Base-by-base conservation (phyloP, 1,140 invertebrate genomes). In the Zaprionus kolodkinae region DNA sequence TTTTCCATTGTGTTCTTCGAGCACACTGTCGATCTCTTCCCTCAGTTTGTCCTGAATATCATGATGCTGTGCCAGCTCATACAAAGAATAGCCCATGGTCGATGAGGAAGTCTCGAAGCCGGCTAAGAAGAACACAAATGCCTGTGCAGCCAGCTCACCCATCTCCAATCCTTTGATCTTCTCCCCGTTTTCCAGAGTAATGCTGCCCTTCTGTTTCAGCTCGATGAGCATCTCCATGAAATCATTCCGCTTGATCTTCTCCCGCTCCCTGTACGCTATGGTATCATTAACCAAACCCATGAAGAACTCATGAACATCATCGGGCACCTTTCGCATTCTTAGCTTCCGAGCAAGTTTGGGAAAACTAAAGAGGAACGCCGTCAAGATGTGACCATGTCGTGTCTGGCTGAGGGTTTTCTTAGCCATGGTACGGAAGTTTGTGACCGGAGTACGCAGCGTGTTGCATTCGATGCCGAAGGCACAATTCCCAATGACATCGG, bases 401-500 rank as follows among this genome's bases (percentile, higher is more conserved):
- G 38, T 30, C 3, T 78, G 36, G 2, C 40, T 70, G 0, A 85
- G 17, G 1, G 78, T 59, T 15, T 17, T 17, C 0, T 9, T 35
- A 10, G 78, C 78, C 80, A 84, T 83, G 13, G 35, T 21, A 0
- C 79, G 69, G 27, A 95, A 95, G 76, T 94, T 93, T 0, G 94
- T 93, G 5, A 94, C 90, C 0, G 93, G 90, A 76, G 94, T 92
- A 4, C 62, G 54, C 7, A 91, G 54, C 12, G 94, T 93, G 55
- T 95, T 94, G 69, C 94, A 94, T 12, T 95, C 93, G 3, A 95
- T 93, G 0, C 95, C 95, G 81, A 95, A 95, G 7, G 94, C 95
- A 48, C 95, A 94, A 30, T 92, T 94, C 0, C 94, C 95, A 27
- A 96, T 95, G 0, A 91, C 79, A 50, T 92, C 92, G 1, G 81